Evolutionary conservation across 2,797 vertebrate genomes (phyloP).

Genomic region (Morelia viridis): DNA sequence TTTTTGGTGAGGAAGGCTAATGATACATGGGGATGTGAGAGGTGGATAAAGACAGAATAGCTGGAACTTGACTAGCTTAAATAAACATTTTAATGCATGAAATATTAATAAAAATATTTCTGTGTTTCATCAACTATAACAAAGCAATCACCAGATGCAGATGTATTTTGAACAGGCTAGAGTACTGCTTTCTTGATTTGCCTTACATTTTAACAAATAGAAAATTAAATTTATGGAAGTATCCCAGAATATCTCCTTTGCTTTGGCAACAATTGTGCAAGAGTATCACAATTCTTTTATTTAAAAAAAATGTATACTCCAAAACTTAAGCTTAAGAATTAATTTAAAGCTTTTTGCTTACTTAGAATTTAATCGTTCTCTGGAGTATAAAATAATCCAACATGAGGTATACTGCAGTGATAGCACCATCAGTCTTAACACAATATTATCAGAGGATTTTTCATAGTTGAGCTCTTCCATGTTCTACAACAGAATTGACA

Average conservation of each 20-base stretch:
- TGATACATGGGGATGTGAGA: not conserved
- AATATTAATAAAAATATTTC: not conserved
- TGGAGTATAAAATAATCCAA: conserved; percentile 86
- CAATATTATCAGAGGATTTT: conserved; percentile 78
- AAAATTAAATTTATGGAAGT: not conserved
- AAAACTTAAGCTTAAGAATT: not conserved
- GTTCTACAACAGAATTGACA: conserved; percentile 62
- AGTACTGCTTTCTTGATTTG: not conserved
- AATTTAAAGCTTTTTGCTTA: conserved; percentile 67
- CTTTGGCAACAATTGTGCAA: not conserved
- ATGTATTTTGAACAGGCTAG: not conserved
- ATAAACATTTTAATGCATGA: not conserved
- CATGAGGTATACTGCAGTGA: conserved; percentile 89
- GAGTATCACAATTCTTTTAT: not conserved
- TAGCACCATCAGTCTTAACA: conserved; percentile 82
- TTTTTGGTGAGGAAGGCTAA: not conserved
- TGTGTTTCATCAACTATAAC: not conserved
- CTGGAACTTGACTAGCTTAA: not conserved
- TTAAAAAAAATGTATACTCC: not conserved
- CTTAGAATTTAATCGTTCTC: conserved; percentile 75
- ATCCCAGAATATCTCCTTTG: not conserved
- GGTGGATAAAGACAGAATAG: not conserved
- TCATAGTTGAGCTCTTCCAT: conserved; percentile 81
- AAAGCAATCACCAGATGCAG: not conserved
- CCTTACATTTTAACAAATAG: not conserved